phyloP scores from a whole-genome alignment of 1,140 invertebrate species.

The Calycopis cecrops region DNA sequence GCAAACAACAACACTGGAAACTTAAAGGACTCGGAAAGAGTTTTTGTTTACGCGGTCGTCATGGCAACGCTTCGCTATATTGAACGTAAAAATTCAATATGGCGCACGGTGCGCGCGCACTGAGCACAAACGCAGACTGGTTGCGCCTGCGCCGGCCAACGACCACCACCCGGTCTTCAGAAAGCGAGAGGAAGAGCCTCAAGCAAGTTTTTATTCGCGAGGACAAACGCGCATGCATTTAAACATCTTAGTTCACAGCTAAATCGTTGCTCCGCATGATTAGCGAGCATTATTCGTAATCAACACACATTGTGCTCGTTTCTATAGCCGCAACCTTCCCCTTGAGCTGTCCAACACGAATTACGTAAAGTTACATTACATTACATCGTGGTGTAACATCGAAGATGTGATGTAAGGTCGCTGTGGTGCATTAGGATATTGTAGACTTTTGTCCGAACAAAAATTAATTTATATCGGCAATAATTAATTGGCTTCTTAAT shows the following conservation, averaged over 20 bases:
- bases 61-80: too few species aligned
- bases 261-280: background rate
- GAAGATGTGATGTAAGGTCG: background rate
- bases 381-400: background rate
- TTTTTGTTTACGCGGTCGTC: slow-evolving; percentile 61
- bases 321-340: slow-evolving; percentile 27
- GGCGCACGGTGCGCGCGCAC: slow-evolving; percentile 61
- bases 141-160: slow-evolving; percentile 39
- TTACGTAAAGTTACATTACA: slow-evolving; percentile 14
- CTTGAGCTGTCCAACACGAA: slow-evolving; percentile 26
- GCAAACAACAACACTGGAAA: slow-evolving; percentile 40
- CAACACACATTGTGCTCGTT: slow-evolving; percentile 26
- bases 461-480: too few species aligned
- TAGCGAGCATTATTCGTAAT: slow-evolving; percentile 22
- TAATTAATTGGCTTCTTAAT: too few species aligned
- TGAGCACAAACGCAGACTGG: slow-evolving; percentile 57
- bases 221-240: slow-evolving; percentile 37
- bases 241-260: background rate
- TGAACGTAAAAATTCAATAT: slow-evolving; percentile 48
- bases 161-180: slow-evolving; percentile 59
- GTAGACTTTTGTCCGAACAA: too few species aligned
- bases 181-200: slow-evolving; percentile 69
- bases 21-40: slow-evolving; percentile 30
- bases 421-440: too few species aligned
- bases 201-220: slow-evolving; percentile 64